Evolutionary conservation across 30 jellyfish, hydroid and myxozoan species (phyloP).

Genomic region (Hydra vulgaris): DNA sequence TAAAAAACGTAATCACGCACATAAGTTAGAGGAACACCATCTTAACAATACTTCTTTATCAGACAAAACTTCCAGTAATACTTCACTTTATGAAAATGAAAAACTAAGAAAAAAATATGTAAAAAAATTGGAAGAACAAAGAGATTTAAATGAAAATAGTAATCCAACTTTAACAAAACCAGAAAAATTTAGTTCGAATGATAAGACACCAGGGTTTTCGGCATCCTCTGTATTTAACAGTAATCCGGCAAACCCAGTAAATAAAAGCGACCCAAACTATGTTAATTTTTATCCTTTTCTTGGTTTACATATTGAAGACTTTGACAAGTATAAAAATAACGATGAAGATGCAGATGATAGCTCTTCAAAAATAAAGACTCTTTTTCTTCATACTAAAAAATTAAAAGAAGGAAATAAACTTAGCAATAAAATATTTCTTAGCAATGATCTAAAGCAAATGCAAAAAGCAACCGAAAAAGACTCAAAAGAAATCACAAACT

Average conservation of each 20-base stretch:
- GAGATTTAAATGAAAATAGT: no score
- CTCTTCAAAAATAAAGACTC: background rate
- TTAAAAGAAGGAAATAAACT: background rate
- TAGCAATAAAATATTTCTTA: background rate
- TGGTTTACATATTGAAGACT: conserved; percentile 25
- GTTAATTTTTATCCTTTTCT: conserved; percentile 8
- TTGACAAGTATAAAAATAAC: conserved; percentile 3
- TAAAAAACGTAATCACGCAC: conserved; percentile 1
- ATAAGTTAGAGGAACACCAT: background rate
- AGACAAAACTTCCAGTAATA: no score
- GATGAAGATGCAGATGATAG: conserved; percentile 19
- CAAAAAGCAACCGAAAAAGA: background rate
- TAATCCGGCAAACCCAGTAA: background rate
- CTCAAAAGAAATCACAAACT: background rate
- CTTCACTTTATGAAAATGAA: no score
- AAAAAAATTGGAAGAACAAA: background rate
- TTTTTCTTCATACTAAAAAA: background rate
- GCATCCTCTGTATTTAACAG: background rate
- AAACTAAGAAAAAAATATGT: background rate
- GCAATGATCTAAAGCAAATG: background rate
- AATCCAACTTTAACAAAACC: no score
- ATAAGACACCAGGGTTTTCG: background rate
- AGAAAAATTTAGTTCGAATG: background rate
- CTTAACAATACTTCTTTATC: background rate
- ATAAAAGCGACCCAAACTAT: background rate